phyloP scores from a whole-genome alignment of 2,113 vertebrate genomes.

The Elgaria multicarinata region DNA sequence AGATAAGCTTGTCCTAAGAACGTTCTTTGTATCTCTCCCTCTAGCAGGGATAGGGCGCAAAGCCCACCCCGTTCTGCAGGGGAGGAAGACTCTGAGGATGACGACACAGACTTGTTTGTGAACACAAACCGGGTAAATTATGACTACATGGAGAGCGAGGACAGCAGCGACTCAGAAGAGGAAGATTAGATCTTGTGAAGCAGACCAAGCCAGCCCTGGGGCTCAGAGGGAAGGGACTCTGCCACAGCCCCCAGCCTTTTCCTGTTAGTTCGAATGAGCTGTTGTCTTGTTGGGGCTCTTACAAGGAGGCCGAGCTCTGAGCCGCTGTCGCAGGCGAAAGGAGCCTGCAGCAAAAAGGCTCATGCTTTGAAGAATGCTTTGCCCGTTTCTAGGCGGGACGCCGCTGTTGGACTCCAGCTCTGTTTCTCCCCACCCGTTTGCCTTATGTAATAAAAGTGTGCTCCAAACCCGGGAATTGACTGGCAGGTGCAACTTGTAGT shows the following conservation, averaged over 20 bases:
- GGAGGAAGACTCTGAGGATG: conserved; percentile 80
- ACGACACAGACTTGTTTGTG: conserved; percentile 89
- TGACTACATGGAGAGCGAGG: conserved; percentile 85
- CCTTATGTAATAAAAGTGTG: conserved; percentile 12
- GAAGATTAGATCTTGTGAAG: background rate
- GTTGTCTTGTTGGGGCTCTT: background rate
- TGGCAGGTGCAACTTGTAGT: too few relatives aligned
- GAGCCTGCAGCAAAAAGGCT: background rate
- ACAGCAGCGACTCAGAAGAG: conserved; percentile 63
- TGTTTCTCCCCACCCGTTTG: background rate
- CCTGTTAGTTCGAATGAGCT: background rate
- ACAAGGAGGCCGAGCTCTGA: background rate
- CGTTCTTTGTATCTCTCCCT: background rate
- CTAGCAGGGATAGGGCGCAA: background rate
- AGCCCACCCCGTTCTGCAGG: background rate
- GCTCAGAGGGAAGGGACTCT: background rate
- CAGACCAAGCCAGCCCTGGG: background rate
- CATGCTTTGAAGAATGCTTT: background rate
- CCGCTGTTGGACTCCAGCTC: background rate
- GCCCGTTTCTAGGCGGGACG: background rate
- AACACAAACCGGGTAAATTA: conserved; percentile 88
- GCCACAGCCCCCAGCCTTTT: background rate
- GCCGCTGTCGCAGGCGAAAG: background rate
- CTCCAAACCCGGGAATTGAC: background rate
- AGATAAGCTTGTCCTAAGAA: too few relatives aligned